Conservation (phyloP, 2,113 vertebrate genomes). For the Conger conger region DNA sequence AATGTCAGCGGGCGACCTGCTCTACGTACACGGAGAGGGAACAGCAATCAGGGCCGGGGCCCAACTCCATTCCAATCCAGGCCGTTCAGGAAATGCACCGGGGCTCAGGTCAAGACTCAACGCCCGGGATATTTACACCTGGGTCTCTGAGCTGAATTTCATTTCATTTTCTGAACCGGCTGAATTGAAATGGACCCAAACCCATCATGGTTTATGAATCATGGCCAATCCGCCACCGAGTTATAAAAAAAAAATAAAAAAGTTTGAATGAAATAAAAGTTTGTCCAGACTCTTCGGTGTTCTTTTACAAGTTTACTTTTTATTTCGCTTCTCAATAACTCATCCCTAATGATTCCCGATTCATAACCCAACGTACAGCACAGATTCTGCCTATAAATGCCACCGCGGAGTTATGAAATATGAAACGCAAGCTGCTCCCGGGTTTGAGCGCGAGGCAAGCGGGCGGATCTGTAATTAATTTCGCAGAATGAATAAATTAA, state of each 20-base stretch:
- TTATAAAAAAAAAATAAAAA: no score
- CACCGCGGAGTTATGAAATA: background rate
- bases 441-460: background rate
- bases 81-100: no score
- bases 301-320: background rate
- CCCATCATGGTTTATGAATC: background rate
- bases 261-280: background rate
- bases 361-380: background rate
- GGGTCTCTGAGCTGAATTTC: no score
- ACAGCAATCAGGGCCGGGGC: no score
- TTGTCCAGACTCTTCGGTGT: background rate
- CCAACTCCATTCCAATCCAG: no score
- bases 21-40: no score
- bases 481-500: background rate
- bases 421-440: background rate
- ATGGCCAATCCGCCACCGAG: background rate
- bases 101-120: no score
- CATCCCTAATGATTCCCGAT: background rate
- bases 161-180: no score
- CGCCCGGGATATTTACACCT: no score
- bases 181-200: background rate
- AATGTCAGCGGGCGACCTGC: no score
- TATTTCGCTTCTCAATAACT: background rate
- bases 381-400: background rate
- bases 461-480: slow-evolving; percentile 4